Conservation (phyloP, 2,797 vertebrate genomes). For the Varecia variegata region DNA sequence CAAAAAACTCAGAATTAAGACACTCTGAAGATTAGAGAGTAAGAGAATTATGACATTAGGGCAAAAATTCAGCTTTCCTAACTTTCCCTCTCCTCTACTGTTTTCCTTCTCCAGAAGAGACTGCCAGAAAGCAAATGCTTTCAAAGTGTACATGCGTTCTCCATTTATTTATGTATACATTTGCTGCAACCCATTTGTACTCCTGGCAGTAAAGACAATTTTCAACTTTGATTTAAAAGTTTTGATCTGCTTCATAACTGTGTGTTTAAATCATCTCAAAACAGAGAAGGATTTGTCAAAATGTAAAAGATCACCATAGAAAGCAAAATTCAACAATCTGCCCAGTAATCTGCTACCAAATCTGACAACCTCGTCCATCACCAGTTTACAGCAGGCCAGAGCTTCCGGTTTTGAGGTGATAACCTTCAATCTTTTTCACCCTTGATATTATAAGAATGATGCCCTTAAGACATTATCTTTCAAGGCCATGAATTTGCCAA, state of each 20-base stretch:
- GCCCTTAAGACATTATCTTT: not conserved
- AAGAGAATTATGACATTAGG: not conserved
- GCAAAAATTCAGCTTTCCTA: not conserved
- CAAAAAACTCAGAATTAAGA: constrained; percentile 2
- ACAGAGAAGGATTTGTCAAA: constrained; percentile 27
- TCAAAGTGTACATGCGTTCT: not conserved
- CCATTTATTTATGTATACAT: not conserved
- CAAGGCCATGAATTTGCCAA: not conserved
- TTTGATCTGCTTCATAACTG: constrained; percentile 37
- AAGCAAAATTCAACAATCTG: constrained; percentile 33
- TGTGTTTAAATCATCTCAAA: constrained; percentile 54
- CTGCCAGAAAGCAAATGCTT: constrained; percentile 32
- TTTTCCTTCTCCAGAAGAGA: constrained; percentile 1
- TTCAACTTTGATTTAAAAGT: constrained; percentile 56
- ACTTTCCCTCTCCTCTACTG: not conserved
- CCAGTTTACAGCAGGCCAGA: not conserved
- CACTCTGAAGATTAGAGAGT: not conserved
- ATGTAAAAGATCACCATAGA: constrained; percentile 34
- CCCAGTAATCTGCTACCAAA: not conserved
- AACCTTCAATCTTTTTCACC: not conserved
- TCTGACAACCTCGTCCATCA: not conserved
- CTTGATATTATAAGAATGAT: not conserved
- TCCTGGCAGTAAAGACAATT: not conserved
- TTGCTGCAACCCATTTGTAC: not conserved
- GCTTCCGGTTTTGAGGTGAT: not conserved